Evolutionary conservation across 2,888 invertebrate genomes (phyloP).

Genomic region (Tenthredo distinguenda): DNA sequence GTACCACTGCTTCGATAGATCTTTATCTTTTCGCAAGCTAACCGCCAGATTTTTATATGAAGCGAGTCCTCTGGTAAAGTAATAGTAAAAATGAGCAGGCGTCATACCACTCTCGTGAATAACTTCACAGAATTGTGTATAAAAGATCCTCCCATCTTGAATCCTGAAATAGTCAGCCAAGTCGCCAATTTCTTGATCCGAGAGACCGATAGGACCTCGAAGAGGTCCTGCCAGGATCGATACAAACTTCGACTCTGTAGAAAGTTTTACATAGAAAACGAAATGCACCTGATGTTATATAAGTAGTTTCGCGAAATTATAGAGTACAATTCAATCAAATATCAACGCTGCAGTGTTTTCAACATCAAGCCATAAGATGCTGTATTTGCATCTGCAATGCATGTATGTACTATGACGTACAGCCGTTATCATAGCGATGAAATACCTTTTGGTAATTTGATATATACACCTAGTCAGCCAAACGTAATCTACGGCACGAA

Average conservation of each 20-base stretch:
- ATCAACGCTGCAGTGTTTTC: neutral
- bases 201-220: constrained; percentile 84
- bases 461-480: neutral
- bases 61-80: neutral
- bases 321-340: neutral
- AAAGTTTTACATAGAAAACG: constrained; percentile 1
- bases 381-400: neutral
- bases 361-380: neutral
- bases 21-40: neutral
- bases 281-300: neutral
- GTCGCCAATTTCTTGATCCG: constrained; percentile 86
- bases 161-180: constrained; percentile 89
- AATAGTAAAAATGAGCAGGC: constrained; percentile 1
- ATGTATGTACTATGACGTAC: neutral
- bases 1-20: neutral
- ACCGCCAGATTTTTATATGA: neutral
- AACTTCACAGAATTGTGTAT: constrained; percentile 87
- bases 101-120: constrained; percentile 84
- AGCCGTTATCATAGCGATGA: neutral
- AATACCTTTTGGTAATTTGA: neutral
- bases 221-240: constrained; percentile 85
- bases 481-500: neutral
- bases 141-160: constrained; percentile 89
- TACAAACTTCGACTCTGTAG: constrained; percentile 86
- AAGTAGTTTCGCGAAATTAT: neutral